phyloP scores from a whole-genome alignment of 2,888 invertebrate species.

The Orchesella flavescens region DNA sequence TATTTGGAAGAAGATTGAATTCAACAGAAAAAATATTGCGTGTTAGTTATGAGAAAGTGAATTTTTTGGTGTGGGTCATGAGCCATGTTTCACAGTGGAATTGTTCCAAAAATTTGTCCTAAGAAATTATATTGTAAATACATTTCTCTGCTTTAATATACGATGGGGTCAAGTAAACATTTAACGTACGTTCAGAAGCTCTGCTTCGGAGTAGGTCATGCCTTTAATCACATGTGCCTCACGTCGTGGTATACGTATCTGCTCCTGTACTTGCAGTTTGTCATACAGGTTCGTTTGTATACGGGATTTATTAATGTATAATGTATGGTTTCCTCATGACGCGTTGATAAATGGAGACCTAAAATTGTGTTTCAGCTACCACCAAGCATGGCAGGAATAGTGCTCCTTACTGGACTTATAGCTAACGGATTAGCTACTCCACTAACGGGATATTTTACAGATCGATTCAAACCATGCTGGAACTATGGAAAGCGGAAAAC shows the following conservation, averaged over 20 bases:
- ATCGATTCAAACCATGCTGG: slow-evolving; percentile 59
- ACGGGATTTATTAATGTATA: background rate
- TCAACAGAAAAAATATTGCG: no score
- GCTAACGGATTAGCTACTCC: slow-evolving; percentile 77
- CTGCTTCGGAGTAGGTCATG: slow-evolving; percentile 76
- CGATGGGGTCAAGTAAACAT: slow-evolving; percentile 20
- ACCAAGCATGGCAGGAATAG: slow-evolving; percentile 69
- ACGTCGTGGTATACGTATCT: slow-evolving; percentile 79
- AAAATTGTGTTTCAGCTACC: slow-evolving; percentile 57
- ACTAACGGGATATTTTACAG: slow-evolving; percentile 76
- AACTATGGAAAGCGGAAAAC: slow-evolving; percentile 70
- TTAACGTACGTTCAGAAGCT: slow-evolving; percentile 63
- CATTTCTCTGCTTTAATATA: no score
- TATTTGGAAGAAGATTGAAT: no score
- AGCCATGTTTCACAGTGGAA: no score
- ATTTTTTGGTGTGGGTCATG: no score
- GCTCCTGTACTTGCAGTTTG: slow-evolving; percentile 74
- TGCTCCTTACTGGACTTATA: slow-evolving; percentile 73
- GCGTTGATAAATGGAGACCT: background rate
- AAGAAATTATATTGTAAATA: no score
- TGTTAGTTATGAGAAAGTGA: no score
- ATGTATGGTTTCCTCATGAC: background rate
- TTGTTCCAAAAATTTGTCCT: no score
- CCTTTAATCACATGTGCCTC: slow-evolving; percentile 77
- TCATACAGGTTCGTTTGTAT: slow-evolving; percentile 73